Conservation (phyloP, 35 echinoderm and acorn worm genomes). For the Apostichopus californicus region DNA sequence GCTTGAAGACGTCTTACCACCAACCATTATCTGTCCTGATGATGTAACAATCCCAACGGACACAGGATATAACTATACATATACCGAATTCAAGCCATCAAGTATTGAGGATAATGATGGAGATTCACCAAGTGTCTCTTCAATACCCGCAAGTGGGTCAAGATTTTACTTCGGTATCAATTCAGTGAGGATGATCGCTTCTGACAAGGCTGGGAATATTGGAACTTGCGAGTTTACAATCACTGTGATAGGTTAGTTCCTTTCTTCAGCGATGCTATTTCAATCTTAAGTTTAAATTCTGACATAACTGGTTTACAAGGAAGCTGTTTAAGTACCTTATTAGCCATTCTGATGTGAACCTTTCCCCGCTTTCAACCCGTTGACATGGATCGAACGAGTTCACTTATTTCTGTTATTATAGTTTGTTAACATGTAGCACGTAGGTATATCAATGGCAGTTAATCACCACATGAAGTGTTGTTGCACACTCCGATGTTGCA, state of each 20-base stretch:
- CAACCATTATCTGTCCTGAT: not conserved
- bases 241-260: not conserved
- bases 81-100: not conserved
- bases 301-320: not conserved
- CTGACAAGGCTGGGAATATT: not conserved
- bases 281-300: not conserved
- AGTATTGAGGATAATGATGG: not conserved
- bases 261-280: not conserved
- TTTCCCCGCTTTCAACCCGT: not conserved
- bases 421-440: too few species aligned
- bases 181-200: not conserved
- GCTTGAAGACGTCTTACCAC: too few species aligned
- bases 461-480: too few species aligned
- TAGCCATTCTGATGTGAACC: too few species aligned
- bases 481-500: too few species aligned
- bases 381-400: not conserved
- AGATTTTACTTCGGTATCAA: constrained; percentile 21
- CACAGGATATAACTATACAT: not conserved
- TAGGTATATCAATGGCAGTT: too few species aligned
- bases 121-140: too few species aligned
- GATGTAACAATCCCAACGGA: not conserved
- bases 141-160: not conserved
- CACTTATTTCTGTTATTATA: too few species aligned
- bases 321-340: too few species aligned
- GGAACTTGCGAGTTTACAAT: not conserved